These are phyloP conservation scores for Pelmatolapia mariae DNA, from an alignment of 2,113 vertebrate genomes.

Conservation along the genomic window DNA sequence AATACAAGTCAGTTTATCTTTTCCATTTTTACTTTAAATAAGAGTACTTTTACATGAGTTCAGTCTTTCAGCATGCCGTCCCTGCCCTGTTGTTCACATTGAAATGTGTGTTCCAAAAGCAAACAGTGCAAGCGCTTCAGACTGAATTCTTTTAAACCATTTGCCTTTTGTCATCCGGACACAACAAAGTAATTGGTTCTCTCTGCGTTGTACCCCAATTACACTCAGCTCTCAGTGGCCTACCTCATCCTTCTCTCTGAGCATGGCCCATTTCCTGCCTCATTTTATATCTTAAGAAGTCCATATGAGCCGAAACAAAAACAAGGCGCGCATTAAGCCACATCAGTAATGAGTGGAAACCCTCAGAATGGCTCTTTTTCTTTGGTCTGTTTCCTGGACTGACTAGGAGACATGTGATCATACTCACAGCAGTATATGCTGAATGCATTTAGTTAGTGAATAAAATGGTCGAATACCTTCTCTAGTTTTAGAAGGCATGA, in stretches of 20 bases:
- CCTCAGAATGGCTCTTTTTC: slow-evolving; percentile 23
- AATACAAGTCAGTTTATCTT: not conserved
- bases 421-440: not conserved
- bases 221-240: slow-evolving; percentile 33
- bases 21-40: not conserved
- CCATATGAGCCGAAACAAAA: slow-evolving; percentile 39
- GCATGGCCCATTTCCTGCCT: slow-evolving; percentile 39
- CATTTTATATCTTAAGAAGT: slow-evolving; percentile 44
- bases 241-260: slow-evolving; percentile 2
- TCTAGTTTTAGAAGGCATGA: not conserved
- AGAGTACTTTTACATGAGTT: not conserved
- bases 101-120: not conserved
- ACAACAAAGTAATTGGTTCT: slow-evolving; percentile 40
- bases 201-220: slow-evolving; percentile 29
- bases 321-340: slow-evolving; percentile 14
- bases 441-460: not conserved
- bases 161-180: slow-evolving; percentile 14
- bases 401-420: not conserved
- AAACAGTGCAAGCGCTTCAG: not conserved
- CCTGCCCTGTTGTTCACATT: not conserved
- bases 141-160: not conserved
- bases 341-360: slow-evolving; percentile 40
- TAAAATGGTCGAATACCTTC: not conserved
- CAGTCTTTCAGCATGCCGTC: not conserved
- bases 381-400: slow-evolving; percentile 25